Conservation (phyloP, 2,888 invertebrate species). For the Sipha maydis region DNA sequence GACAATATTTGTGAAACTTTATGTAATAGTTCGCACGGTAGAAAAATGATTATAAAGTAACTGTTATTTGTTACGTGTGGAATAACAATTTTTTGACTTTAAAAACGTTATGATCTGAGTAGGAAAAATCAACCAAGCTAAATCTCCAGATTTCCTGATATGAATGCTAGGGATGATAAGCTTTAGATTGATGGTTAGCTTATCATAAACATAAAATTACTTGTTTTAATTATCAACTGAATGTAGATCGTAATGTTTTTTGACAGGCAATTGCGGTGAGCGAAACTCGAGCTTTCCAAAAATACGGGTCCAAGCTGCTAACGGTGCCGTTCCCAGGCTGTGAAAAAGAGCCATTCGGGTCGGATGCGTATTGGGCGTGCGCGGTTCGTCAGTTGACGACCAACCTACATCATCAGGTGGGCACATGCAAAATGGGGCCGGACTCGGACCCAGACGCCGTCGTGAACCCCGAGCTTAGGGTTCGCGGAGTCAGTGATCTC, state of each 20-base stretch:
- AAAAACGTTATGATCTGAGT: too few relatives aligned
- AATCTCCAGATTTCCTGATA: too few relatives aligned
- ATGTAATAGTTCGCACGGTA: too few relatives aligned
- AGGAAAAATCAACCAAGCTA: too few relatives aligned
- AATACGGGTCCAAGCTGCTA: slow-evolving; percentile 68
- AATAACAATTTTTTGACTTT: too few relatives aligned
- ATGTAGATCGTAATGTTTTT: slow-evolving; percentile 17
- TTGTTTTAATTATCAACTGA: too few relatives aligned
- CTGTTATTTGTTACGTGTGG: too few relatives aligned
- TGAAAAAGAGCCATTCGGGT: slow-evolving; percentile 71
- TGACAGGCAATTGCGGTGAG: slow-evolving; percentile 69
- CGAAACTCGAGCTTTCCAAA: slow-evolving; percentile 69
- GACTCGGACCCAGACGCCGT: slow-evolving; percentile 72
- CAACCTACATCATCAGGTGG: slow-evolving; percentile 72
- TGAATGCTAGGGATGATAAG: too few relatives aligned
- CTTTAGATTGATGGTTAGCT: too few relatives aligned
- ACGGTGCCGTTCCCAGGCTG: slow-evolving; percentile 66
- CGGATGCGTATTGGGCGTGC: slow-evolving; percentile 78
- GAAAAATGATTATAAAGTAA: too few relatives aligned
- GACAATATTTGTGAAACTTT: too few relatives aligned
- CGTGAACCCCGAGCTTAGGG: slow-evolving; percentile 73
- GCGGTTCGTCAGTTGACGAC: slow-evolving; percentile 75
- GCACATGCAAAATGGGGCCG: slow-evolving; percentile 77
- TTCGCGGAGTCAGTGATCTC: slow-evolving; percentile 76
- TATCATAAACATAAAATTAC: too few relatives aligned